A percentile compares a stretch with the other conserved stretches of the same genome.
phyloP scores from a whole-genome alignment of 30 jellyfish, hydroid and myxozoan species.

The Euphysa ruthae region DNA sequence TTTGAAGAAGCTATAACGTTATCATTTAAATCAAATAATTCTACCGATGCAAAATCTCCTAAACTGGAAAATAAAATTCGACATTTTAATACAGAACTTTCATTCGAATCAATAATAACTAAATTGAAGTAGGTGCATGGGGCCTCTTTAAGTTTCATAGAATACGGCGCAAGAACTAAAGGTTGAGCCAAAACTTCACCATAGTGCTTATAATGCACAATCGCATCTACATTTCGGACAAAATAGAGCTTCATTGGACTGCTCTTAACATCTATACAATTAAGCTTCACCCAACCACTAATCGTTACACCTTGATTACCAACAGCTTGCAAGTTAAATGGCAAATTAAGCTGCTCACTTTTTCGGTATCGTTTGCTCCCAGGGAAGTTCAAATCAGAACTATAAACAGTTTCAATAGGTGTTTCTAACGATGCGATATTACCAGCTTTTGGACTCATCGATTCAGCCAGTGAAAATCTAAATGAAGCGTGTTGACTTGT shows the following conservation, averaged over 20 bases:
- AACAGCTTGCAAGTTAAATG: neutral
- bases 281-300: conserved; percentile 1
- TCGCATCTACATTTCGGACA: neutral
- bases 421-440: too few species aligned
- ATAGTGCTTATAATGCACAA: neutral
- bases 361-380: too few species aligned
- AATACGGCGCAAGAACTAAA: conserved; percentile 15
- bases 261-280: neutral
- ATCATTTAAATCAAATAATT: conserved; percentile 3
- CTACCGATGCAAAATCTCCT: conserved; percentile 23
- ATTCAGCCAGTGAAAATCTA: too few species aligned
- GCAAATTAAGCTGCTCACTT: too few species aligned
- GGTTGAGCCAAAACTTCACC: conserved; percentile 21
- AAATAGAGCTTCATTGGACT: neutral
- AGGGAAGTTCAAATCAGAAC: too few species aligned
- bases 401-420: too few species aligned
- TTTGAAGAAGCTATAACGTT: conserved; percentile 6
- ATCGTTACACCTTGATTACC: too few species aligned
- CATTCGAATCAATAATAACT: neutral
- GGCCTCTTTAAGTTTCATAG: conserved; percentile 11
- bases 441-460: too few species aligned
- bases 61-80: conserved; percentile 10
- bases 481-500: too few species aligned
- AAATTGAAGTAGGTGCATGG: conserved; percentile 9
- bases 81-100: conserved; percentile 8